Evolutionary conservation across 2,797 vertebrate species (phyloP), one percentile per base, ranked within the genome.

Genomic region (Coilia nasus): DNA sequence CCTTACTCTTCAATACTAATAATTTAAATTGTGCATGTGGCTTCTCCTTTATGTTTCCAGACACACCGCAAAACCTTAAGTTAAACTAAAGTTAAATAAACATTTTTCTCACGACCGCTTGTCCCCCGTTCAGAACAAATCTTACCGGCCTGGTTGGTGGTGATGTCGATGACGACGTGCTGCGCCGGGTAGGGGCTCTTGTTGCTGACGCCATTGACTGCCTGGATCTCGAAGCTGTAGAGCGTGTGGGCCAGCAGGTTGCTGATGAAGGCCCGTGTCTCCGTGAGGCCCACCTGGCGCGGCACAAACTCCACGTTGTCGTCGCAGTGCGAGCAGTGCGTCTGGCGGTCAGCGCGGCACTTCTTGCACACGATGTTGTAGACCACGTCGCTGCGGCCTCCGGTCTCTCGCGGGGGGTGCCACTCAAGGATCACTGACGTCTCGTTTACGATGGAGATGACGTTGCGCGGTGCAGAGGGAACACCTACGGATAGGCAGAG

Each of bases 331-430:
- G 97, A 97, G 90, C 98, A 99, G 86, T 78, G 71, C 17, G 97
- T 92, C 17, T 96, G 96, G 0, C 97, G 96, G 94, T 98, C 97
- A 0, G 97, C 93, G 0, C 94, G 94, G 92, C 98, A 99, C 92
- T 99, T 99, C 91, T 97, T 98, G 92, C 98, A 99, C 87, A 99
- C 95, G 0, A 99, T 98, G 93, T 99, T 99, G 94, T 99, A 99
- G 83, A 97, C 97, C n/a, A 99, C 97, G 0, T 99, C 98, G 0
- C 96, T 96, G 0, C 98, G 96, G 19, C 98, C 96, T 0, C 98
- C 98, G 0, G 97, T 98, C 91, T 99, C 98, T 28, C 98, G 95
- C 0, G 98, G 98, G 0, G 97, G 93, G 71, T 98, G 96, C 98
- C 98, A 99, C 92, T 99, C 98, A 90, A 99, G 95, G 91, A 97